Conservation (phyloP, 2,113 vertebrate species). For the Saccopteryx bilineata region DNA sequence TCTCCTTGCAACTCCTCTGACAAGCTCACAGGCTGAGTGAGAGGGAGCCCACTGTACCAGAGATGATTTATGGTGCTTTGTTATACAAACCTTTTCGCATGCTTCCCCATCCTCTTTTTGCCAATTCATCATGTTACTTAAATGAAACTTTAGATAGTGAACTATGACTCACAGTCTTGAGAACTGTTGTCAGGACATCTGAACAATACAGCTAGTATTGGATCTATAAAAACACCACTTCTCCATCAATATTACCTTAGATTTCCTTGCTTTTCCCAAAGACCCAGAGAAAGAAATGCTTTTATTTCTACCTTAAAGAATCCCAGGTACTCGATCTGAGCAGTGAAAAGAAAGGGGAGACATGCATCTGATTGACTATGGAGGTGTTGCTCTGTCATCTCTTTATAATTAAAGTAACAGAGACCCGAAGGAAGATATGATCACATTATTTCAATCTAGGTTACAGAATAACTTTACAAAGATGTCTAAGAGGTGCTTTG, state of each 20-base stretch:
- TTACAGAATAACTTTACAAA: constrained; percentile 30
- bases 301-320: neutral
- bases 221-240: neutral
- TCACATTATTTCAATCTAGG: neutral
- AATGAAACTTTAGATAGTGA: constrained; percentile 30
- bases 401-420: neutral
- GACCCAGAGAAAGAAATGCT: neutral
- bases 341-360: neutral
- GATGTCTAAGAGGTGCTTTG: neutral
- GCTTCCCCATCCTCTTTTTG: constrained; percentile 69
- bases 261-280: neutral
- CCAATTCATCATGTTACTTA: constrained; percentile 71
- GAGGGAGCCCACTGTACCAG: constrained; percentile 60
- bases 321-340: constrained; percentile 31
- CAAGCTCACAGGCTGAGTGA: constrained; percentile 78
- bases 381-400: neutral
- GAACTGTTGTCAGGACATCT: neutral
- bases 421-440: neutral
- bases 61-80: constrained; percentile 88
- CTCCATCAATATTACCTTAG: fast-evolving
- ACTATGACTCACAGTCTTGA: neutral
- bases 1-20: constrained; percentile 72
- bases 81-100: constrained; percentile 86
- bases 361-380: neutral
- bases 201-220: neutral